A percentile compares a stretch with the other conserved stretches of the same genome.
phyloP scores from a whole-genome alignment of 2,888 invertebrate genomes.

The Zygothrica quintamaculata region DNA sequence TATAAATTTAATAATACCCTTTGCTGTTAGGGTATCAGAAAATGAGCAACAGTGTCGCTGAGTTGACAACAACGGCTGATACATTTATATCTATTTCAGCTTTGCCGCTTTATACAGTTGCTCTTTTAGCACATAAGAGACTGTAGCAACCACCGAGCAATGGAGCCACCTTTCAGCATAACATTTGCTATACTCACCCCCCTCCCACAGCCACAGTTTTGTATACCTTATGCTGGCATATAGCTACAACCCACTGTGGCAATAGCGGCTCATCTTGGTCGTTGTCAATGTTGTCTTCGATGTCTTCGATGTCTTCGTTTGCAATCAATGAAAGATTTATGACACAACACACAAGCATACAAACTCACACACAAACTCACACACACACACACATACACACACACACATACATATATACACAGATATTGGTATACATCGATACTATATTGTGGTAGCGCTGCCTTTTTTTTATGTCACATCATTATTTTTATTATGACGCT shows the following conservation, averaged over 20 bases:
- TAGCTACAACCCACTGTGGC: conserved; percentile 22
- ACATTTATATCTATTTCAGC: conserved; percentile 76
- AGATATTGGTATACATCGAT: conserved; percentile 19
- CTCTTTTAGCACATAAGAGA: conserved; percentile 49
- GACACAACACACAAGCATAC: conserved; percentile 50
- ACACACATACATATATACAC: conserved; percentile 1
- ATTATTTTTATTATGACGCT: conserved; percentile 77
- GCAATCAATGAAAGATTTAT: conserved; percentile 78
- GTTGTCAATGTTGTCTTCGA: conserved; percentile 66
- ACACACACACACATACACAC: conserved; percentile 17
- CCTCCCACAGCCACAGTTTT: too few species aligned
- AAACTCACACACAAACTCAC: conserved; percentile 27
- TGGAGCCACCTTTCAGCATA: conserved; percentile 25
- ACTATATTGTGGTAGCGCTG: conserved; percentile 24
- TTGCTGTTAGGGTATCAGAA: not conserved
- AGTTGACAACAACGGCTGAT: conserved; percentile 57
- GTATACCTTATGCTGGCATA: not conserved
- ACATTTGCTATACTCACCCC: not conserved
- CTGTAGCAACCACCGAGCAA: conserved; percentile 21
- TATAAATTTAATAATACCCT: conserved; percentile 1
- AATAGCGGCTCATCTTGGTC: conserved; percentile 49
- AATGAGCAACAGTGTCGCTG: conserved; percentile 45
- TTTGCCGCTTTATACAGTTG: conserved; percentile 60
- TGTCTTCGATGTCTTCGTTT: conserved; percentile 78
- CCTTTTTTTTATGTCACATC: conserved; percentile 74